phyloP scores from a whole-genome alignment of 2,113 vertebrate species.

The Aegotheles bennettii region DNA sequence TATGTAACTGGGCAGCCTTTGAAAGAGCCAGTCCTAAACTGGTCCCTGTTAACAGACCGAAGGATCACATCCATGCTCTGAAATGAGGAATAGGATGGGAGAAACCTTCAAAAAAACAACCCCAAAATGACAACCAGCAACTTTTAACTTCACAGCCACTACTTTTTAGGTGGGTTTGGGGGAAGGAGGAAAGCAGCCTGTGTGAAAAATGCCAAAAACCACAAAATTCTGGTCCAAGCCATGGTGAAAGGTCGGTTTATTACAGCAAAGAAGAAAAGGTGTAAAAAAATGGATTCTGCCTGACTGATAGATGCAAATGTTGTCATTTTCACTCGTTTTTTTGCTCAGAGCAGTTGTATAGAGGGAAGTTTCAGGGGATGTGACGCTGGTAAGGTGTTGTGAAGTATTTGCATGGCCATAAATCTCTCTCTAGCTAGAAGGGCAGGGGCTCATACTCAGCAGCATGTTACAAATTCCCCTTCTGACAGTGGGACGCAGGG shows the following conservation, averaged over 20 bases:
- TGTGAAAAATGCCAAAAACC: neutral
- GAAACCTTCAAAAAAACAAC: neutral
- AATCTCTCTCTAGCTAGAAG: neutral
- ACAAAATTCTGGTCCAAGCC: neutral
- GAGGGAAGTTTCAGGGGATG: neutral
- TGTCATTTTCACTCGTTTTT: neutral
- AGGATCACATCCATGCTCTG: neutral
- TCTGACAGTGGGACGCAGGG: neutral
- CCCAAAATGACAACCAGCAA: neutral
- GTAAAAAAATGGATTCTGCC: neutral
- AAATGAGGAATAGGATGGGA: neutral
- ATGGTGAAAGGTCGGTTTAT: fast-evolving
- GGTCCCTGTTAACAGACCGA: neutral
- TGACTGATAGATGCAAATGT: neutral
- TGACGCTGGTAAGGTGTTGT: neutral
- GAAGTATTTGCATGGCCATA: neutral
- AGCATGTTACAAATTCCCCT: neutral
- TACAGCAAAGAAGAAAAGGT: neutral
- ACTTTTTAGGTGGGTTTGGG: neutral
- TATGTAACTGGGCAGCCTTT: neutral
- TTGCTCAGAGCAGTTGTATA: neutral
- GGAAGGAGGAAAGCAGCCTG: neutral
- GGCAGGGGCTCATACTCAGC: neutral
- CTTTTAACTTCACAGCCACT: neutral
- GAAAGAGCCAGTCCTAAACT: neutral